phyloP scores from a whole-genome alignment of 2,888 invertebrate species.

The Pemphredon lugubris region DNA sequence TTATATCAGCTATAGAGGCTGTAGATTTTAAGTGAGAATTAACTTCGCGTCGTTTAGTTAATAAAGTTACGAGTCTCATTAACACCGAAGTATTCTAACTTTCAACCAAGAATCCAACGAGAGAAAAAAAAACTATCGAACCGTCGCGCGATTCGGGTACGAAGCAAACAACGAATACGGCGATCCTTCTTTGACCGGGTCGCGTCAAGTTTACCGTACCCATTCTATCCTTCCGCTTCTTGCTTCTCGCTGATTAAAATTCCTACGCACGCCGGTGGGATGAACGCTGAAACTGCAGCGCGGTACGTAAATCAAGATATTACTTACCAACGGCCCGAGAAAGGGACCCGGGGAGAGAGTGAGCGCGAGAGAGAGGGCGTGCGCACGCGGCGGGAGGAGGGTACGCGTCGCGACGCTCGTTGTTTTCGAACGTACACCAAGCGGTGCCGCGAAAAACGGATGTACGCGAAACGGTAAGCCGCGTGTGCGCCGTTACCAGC shows the following conservation, averaged over 20 bases:
- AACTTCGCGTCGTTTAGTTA: too few species aligned
- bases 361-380: background rate
- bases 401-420: conserved; percentile 25
- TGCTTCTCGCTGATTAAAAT: conserved; percentile 39
- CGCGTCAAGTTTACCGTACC: background rate
- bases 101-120: too few species aligned
- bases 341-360: conserved; percentile 1
- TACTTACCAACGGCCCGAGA: conserved; percentile 28
- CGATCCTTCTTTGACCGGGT: too few species aligned
- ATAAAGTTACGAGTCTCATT: too few species aligned
- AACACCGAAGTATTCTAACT: too few species aligned
- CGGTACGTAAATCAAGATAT: conserved; percentile 44
- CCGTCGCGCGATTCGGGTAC: too few species aligned
- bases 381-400: conserved; percentile 1
- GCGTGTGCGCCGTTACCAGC: conserved; percentile 12
- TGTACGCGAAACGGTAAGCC: conserved; percentile 25
- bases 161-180: too few species aligned
- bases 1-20: too few species aligned
- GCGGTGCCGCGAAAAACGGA: conserved; percentile 38
- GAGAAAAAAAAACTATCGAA: too few species aligned
- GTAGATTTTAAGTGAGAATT: too few species aligned
- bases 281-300: conserved; percentile 16
- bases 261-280: conserved; percentile 11
- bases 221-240: background rate
- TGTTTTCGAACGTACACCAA: conserved; percentile 47